Base-by-base conservation (phyloP, 2,888 invertebrate genomes). In the Hoplodrina ambigua region DNA sequence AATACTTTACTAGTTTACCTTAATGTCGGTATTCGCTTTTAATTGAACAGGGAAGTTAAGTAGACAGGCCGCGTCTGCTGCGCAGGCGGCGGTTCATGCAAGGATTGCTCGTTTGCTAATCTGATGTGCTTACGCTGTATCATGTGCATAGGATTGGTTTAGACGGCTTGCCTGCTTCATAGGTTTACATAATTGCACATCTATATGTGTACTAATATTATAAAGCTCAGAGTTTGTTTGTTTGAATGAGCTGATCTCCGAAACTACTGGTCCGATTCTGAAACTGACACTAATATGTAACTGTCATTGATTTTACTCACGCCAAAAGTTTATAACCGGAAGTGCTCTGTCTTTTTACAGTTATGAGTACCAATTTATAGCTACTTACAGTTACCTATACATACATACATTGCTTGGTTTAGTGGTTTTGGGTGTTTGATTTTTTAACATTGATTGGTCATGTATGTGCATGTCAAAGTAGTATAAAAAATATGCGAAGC, bases 1-100 rank as follows among this genome's bases (percentile, higher is more conserved):
- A 67, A 58, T 70, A 69, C 54, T 41, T 41, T 20, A 60, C 52
- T 65, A 64, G 69, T 72, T 72, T 69, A 80, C 77, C 50, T 81
- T 67, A 83, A 72, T 65, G 81, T 68, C 44, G 68, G 73, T 66
- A 80, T 83, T 83, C 52, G 68, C 65, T 58, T 81, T 83, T 83
- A 83, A 81, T 81, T 73, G 73, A 73, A 66, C 55, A 53, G 37
- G 30, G 20, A 30, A 72, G 68, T 54, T 33, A 66, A 78, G 64
- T 60, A 63, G 68, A 74, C 66, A 63, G 56, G 54, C 57, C 25
- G 55, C 44, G 44, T 53, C 25, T 52, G 41, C 46, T 46, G 58
- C 49, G 53, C 55, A 75, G 4, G 25, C 50, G 19, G 41, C 13
- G 30, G 59, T 25, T 69, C 54, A 56, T 64, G 78, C 60, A 55